Percentiles rank a stretch among this genome's conserved stretches.
These are phyloP conservation scores for Drosophila jambulina DNA, from an alignment of 1,140 invertebrate species.

Conservation along the genomic window DNA sequence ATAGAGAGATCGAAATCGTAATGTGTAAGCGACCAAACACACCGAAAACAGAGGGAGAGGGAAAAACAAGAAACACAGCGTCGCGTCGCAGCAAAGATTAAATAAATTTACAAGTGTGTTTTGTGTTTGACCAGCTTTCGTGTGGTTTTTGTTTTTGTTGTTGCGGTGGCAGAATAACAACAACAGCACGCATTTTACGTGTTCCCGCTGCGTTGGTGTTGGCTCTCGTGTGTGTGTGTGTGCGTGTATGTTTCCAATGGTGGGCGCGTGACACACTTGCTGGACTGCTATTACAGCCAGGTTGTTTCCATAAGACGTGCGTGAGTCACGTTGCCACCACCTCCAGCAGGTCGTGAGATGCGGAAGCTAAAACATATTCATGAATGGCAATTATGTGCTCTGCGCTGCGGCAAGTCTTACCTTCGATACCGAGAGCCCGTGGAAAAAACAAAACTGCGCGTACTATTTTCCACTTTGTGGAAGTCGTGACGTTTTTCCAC, in stretches of 20 bases:
- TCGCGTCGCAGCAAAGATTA: constrained; percentile 57
- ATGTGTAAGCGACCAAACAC: constrained; percentile 66
- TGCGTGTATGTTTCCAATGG: constrained; percentile 34
- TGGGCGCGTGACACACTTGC: constrained; percentile 43
- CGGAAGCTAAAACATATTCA: constrained; percentile 75
- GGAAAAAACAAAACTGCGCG: constrained; percentile 63
- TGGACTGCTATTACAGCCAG: background rate
- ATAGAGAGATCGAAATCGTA: constrained; percentile 79
- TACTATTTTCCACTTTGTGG: constrained; percentile 75
- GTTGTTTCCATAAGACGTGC: constrained; percentile 5
- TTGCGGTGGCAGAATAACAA: constrained; percentile 53
- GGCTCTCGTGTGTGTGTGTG: constrained; percentile 5
- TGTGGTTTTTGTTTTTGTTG: constrained; percentile 54
- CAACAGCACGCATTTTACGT: constrained; percentile 49
- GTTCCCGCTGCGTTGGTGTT: constrained; percentile 6
- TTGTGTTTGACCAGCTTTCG: constrained; percentile 73
- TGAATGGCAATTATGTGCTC: constrained; percentile 80
- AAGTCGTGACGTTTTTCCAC: constrained; percentile 79
- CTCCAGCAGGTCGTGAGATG: constrained; percentile 47
- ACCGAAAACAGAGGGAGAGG: constrained; percentile 34
- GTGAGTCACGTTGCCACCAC: constrained; percentile 31
- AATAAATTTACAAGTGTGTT: constrained; percentile 75
- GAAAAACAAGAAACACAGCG: constrained; percentile 24
- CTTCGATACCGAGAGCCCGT: constrained; percentile 40
- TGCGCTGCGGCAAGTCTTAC: constrained; percentile 57